phyloP scores from a whole-genome alignment of 1,140 invertebrate species.

The Drosophila insularis region DNA sequence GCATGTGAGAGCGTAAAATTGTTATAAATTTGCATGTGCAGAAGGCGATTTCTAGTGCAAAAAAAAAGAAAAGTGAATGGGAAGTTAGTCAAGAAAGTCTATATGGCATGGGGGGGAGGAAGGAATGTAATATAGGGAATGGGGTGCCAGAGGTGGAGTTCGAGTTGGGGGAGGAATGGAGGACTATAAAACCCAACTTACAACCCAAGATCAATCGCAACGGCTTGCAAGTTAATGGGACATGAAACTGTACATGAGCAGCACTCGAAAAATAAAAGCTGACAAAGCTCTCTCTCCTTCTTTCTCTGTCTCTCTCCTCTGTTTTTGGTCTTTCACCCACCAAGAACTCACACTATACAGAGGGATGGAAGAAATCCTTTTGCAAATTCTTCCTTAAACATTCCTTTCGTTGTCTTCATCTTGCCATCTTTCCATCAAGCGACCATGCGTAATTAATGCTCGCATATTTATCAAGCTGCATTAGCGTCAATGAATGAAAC shows the following conservation, averaged over 20 bases:
- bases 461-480: constrained; percentile 75
- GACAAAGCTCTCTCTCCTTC: constrained; percentile 18
- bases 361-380: background rate
- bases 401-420: too few species aligned
- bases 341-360: background rate
- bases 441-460: constrained; percentile 72
- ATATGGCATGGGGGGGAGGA: background rate
- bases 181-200: constrained; percentile 52
- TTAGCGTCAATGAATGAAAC: constrained; percentile 73
- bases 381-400: background rate
- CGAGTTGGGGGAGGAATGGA: too few species aligned
- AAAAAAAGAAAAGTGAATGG: constrained; percentile 5
- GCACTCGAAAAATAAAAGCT: constrained; percentile 33
- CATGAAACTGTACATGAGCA: constrained; percentile 68
- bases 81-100: constrained; percentile 3
- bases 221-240: constrained; percentile 76
- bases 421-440: background rate
- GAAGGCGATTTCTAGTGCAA: constrained; percentile 29
- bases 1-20: constrained; percentile 80
- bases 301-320: too few species aligned
- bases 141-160: too few species aligned
- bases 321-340: too few species aligned
- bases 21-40: constrained; percentile 80
- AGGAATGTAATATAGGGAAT: too few species aligned
- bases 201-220: constrained; percentile 72